Evolutionary conservation across 2,888 invertebrate genomes (phyloP).

Genomic region (Abrostola tripartita): DNA sequence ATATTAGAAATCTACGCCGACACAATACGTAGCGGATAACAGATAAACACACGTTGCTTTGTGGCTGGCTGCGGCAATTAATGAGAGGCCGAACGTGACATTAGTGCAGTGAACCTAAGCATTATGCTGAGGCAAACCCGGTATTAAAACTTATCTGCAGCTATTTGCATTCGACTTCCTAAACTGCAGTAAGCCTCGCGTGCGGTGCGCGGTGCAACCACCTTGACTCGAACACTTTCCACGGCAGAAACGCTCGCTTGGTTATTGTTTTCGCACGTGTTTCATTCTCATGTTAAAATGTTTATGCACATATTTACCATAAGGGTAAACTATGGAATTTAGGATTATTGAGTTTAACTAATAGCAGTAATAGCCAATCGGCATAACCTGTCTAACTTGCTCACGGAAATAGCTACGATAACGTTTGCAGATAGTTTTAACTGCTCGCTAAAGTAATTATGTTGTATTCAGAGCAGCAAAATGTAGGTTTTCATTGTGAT

Average conservation of each 20-base stretch:
- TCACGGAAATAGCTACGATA: conserved; percentile 24
- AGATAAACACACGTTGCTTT: conserved; percentile 80
- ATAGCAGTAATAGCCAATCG: conserved; percentile 36
- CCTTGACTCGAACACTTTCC: conserved; percentile 57
- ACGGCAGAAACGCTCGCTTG: conserved; percentile 46
- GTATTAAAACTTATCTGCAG: conserved; percentile 87
- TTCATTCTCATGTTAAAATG: conserved; percentile 52
- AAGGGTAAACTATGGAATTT: conserved; percentile 42
- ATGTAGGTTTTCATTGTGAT: conserved; percentile 50
- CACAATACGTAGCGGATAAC: conserved; percentile 58
- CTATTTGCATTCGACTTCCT: conserved; percentile 87
- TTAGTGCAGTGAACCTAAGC: conserved; percentile 83
- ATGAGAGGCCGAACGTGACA: conserved; percentile 87
- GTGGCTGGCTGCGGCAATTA: conserved; percentile 79
- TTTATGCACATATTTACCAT: conserved; percentile 53
- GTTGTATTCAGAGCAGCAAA: conserved; percentile 36
- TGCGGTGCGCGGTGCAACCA: conserved; percentile 55
- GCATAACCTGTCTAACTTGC: conserved; percentile 28
- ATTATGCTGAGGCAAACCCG: conserved; percentile 79
- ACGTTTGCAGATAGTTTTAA: conserved; percentile 15
- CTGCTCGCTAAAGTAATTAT: conserved; percentile 33
- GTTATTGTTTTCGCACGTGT: conserved; percentile 56
- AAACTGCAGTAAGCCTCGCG: conserved; percentile 71
- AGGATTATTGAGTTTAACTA: conserved; percentile 42
- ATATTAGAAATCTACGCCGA: conserved; percentile 56